Base-by-base conservation (phyloP, 2,797 vertebrate species). In the Tympanoctomys barrerae region DNA sequence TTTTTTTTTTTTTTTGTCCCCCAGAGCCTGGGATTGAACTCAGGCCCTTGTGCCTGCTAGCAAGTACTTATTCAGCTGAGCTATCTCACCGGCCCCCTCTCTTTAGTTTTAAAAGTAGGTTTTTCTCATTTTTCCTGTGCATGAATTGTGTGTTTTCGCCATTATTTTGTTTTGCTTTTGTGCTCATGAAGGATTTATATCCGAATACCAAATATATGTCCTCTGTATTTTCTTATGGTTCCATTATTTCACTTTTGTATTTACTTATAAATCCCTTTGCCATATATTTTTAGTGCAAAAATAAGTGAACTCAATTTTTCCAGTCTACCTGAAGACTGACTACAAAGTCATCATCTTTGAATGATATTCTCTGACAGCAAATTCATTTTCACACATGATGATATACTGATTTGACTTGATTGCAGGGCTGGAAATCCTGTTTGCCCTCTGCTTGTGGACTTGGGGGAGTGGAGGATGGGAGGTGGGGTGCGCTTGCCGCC, bases 81-180 rank as follows among this genome's bases (percentile, higher is more conserved):
- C 49, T 49, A 49, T 49, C 49, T 49, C 9, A 1, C 11, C 1
- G 49, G 8, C 42, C 42, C 42, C 91, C 75, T 59, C 26, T 12
- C 36, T 83, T 85, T 83, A n/a, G 24, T 62, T 89, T 92, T 85
- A 70, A 26, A 93, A 77, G 62, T 90, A 52, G 42, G 0, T 84
- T 83, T 85, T 42, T 70, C 89, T 89, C 75, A 68, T 94, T 84
- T 91, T 73, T 88, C 71, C 7, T 79, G 57, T 33, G 26, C 59
- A n/a, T 39, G 14, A 82, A 82, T 86, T 64, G 36, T 16, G 2
- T 46, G 57, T 84, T 81, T 68, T 77, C 31, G 24, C 13, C 22
- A 49, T 83, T 89, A 64, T 46, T 42, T 91, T 75, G 28, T 14
- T 90, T 95, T 92, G 87, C 46, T 94, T 94, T 82, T 88, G 61